Percentiles rank a stretch among this genome's conserved stretches.
These are phyloP conservation scores for Candidula unifasciata DNA, from an alignment of 2,888 invertebrate genomes.

Conservation along the genomic window DNA sequence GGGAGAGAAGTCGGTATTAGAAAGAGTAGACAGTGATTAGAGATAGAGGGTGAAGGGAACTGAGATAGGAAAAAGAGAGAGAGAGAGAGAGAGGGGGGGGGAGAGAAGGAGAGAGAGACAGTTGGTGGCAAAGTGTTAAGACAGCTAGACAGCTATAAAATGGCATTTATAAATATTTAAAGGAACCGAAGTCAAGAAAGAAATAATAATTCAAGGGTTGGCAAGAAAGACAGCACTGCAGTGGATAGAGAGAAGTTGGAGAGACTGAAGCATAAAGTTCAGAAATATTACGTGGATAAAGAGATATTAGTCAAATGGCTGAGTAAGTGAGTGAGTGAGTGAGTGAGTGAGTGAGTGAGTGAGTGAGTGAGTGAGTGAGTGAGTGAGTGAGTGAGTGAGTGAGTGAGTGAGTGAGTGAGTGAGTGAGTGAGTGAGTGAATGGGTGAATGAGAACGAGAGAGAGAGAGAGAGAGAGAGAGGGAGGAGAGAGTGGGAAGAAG, in stretches of 20 bases:
- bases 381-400: too few relatives aligned
- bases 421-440: too few relatives aligned
- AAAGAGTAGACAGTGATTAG: too few relatives aligned
- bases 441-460: too few relatives aligned
- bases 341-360: too few relatives aligned
- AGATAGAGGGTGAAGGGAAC: neutral
- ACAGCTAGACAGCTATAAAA: neutral
- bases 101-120: conserved; percentile 12
- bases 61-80: neutral
- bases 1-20: neutral
- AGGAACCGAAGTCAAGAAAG: neutral
- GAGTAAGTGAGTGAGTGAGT: too few relatives aligned
- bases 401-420: too few relatives aligned
- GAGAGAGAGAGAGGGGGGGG: conserved; percentile 12
- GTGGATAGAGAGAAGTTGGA: too few relatives aligned
- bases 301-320: too few relatives aligned
- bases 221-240: neutral
- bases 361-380: conserved; percentile 13
- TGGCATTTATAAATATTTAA: neutral
- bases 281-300: too few relatives aligned
- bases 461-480: conserved; percentile 28
- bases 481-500: neutral
- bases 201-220: neutral
- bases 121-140: neutral
- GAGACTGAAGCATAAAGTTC: too few relatives aligned